Evolutionary conservation across 2,888 invertebrate genomes (phyloP).

Genomic region (Scelioninae gen. 2): DNA sequence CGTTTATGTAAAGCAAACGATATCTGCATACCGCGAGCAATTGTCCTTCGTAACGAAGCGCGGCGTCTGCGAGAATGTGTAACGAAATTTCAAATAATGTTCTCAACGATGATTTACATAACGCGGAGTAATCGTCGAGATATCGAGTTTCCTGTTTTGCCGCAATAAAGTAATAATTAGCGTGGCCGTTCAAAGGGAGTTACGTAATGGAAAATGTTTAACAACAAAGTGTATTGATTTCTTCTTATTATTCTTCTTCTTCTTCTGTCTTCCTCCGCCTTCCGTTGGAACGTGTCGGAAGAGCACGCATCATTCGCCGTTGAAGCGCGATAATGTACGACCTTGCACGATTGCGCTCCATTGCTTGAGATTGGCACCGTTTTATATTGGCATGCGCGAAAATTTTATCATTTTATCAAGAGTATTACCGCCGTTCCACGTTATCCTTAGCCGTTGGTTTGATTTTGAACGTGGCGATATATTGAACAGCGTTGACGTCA

Average conservation of each 20-base stretch:
- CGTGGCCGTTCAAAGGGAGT: constrained; percentile 23
- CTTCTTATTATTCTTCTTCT: no score
- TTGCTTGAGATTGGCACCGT: constrained; percentile 11
- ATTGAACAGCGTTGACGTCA: no score
- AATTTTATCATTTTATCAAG: neutral
- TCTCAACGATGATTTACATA: constrained; percentile 22
- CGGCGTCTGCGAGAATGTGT: constrained; percentile 22
- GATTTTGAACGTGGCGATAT: no score
- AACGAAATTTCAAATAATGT: constrained; percentile 12
- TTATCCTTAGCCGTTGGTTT: no score
- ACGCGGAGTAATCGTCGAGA: constrained; percentile 1
- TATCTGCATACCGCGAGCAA: constrained; percentile 16
- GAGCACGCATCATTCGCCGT: constrained; percentile 2
- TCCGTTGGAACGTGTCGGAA: neutral
- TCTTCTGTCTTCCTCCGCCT: no score
- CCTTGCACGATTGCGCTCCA: constrained; percentile 28
- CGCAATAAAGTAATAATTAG: constrained; percentile 16
- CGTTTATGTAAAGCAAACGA: constrained; percentile 43
- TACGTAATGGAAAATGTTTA: constrained; percentile 33
- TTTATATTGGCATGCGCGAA: constrained; percentile 17
- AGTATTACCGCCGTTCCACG: neutral
- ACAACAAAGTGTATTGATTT: constrained; percentile 22
- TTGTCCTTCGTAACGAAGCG: constrained; percentile 5
- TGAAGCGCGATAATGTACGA: constrained; percentile 27
- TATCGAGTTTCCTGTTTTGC: constrained; percentile 33